Percentiles rank a stretch among this genome's conserved stretches.
These are phyloP conservation scores for Smutsia gigantea DNA, from an alignment of 2,797 vertebrate species.

Conservation along the genomic window DNA sequence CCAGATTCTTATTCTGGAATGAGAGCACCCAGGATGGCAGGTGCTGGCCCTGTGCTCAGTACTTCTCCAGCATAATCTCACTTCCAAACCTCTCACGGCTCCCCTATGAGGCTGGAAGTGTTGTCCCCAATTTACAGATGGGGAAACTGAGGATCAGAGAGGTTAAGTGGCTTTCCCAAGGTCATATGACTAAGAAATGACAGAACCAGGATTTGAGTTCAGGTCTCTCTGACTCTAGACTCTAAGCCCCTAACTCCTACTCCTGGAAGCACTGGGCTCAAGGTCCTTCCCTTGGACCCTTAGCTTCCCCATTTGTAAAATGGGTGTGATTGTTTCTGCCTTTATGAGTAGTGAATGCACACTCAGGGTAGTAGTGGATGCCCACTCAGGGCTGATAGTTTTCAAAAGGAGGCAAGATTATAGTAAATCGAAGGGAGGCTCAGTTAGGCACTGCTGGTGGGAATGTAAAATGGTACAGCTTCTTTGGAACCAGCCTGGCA, in stretches of 20 bases:
- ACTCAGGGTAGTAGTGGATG: background rate
- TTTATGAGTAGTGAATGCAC: background rate
- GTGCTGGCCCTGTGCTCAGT: background rate
- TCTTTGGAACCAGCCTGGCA: background rate
- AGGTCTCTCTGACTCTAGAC: background rate
- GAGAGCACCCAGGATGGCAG: background rate
- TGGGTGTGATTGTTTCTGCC: background rate
- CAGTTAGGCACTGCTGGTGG: accelerated
- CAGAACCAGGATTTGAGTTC: background rate
- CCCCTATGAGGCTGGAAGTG: background rate
- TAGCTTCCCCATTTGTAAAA: background rate
- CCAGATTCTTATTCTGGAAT: background rate
- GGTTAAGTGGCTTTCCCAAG: background rate
- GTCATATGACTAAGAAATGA: background rate
- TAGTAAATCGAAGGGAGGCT: background rate
- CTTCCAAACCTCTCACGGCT: background rate
- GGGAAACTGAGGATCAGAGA: background rate
- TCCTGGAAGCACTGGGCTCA: background rate
- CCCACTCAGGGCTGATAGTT: background rate
- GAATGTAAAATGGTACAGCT: accelerated
- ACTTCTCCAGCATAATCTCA: background rate
- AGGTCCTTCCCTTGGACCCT: background rate
- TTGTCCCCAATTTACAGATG: background rate
- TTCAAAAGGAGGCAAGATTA: background rate
- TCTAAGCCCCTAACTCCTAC: background rate